Percentiles rank a stretch among this genome's conserved stretches.
Evolutionary conservation across 2,888 invertebrate genomes (phyloP).

Genomic region (Choristoneura rosaceana): DNA sequence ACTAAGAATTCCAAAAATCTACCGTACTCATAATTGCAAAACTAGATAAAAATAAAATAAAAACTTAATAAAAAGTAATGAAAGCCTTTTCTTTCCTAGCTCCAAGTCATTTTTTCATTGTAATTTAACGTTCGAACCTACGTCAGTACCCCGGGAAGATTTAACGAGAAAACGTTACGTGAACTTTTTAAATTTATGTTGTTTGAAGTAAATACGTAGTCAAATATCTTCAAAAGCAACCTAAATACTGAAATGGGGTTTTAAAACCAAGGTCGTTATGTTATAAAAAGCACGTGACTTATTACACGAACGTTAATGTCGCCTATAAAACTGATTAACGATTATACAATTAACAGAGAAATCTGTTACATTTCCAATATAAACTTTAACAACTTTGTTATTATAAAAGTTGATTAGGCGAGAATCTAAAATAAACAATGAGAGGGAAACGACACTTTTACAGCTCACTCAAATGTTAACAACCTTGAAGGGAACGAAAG

Average conservation of each 20-base stretch:
- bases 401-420: slow-evolving; percentile 2
- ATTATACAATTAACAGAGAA: slow-evolving; percentile 32
- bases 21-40: neutral
- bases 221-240: slow-evolving; percentile 73
- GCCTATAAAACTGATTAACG: slow-evolving; percentile 52
- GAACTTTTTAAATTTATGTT: slow-evolving; percentile 67
- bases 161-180: slow-evolving; percentile 58
- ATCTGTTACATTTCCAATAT: slow-evolving; percentile 18
- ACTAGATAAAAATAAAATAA: neutral
- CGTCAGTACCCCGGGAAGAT: slow-evolving; percentile 55
- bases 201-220: slow-evolving; percentile 54
- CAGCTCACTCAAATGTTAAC: slow-evolving; percentile 20
- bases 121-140: slow-evolving; percentile 35
- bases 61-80: neutral
- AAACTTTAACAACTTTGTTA: slow-evolving; percentile 5
- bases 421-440: slow-evolving; percentile 1
- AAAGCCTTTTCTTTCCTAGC: slow-evolving; percentile 45
- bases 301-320: slow-evolving; percentile 55
- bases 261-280: slow-evolving; percentile 60
- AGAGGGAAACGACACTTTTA: slow-evolving; percentile 4
- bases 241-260: slow-evolving; percentile 64
- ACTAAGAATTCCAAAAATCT: neutral
- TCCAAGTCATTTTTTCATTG: slow-evolving; percentile 44
- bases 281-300: slow-evolving; percentile 56
- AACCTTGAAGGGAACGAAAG: slow-evolving; percentile 38